These are phyloP conservation scores for Biston stratarius DNA, from an alignment of 2,888 invertebrate species.

Conservation along the genomic window DNA sequence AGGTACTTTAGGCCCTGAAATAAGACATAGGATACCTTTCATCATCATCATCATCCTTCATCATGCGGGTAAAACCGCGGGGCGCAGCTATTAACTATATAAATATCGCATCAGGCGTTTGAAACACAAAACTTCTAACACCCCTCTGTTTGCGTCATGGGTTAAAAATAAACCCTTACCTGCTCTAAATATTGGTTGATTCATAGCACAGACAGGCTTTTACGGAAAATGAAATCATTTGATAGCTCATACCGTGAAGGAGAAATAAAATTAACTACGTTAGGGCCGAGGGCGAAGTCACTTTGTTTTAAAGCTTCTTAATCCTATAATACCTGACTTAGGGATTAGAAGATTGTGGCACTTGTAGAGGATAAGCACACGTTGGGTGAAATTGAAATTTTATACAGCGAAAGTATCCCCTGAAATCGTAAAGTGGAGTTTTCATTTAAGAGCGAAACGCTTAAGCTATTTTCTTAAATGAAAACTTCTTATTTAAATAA, in stretches of 20 bases:
- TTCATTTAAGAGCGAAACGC: too few relatives aligned
- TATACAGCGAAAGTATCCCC: too few relatives aligned
- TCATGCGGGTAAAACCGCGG: too few relatives aligned
- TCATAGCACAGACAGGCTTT: conserved; percentile 19
- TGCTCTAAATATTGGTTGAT: conserved; percentile 3
- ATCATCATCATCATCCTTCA: too few relatives aligned
- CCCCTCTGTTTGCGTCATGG: not conserved
- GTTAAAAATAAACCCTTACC: not conserved
- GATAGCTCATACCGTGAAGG: conserved; percentile 29
- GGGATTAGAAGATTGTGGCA: conserved; percentile 17
- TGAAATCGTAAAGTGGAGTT: not conserved
- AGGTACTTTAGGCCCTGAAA: too few relatives aligned
- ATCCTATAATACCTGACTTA: conserved; percentile 30
- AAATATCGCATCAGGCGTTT: too few relatives aligned
- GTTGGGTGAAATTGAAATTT: not conserved
- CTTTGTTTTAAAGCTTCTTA: conserved; percentile 40
- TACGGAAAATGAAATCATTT: conserved; percentile 40
- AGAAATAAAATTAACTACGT: conserved; percentile 36
- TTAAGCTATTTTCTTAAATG: too few relatives aligned
- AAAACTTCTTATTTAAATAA: too few relatives aligned
- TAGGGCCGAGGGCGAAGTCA: conserved; percentile 27
- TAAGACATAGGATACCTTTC: too few relatives aligned
- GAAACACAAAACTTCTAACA: not conserved
- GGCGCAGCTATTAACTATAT: too few relatives aligned
- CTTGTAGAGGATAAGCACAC: conserved; percentile 5